A percentile compares a stretch with the other conserved stretches of the same genome.
Evolutionary conservation across 1,140 invertebrate species (phyloP).

Genomic region (Meteorus sp.): DNA sequence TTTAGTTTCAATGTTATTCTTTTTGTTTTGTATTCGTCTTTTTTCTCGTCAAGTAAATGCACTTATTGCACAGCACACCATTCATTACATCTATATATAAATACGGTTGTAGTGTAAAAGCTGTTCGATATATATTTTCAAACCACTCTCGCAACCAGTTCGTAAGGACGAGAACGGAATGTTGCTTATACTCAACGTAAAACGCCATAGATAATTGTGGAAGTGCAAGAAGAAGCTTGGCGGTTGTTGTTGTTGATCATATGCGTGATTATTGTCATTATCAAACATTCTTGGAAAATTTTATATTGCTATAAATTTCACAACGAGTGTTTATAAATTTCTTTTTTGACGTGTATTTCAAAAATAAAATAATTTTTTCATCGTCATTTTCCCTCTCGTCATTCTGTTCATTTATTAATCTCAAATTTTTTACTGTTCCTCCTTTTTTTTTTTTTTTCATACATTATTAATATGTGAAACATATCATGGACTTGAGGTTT

Average conservation of each 20-base stretch:
- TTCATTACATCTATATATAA: not conserved
- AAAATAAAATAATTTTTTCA: not conserved
- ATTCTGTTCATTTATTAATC: not conserved
- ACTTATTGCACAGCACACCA: too few relatives aligned
- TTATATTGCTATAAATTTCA: too few relatives aligned
- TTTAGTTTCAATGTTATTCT: too few relatives aligned
- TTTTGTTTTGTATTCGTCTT: too few relatives aligned
- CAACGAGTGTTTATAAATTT: too few relatives aligned
- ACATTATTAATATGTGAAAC: too few relatives aligned
- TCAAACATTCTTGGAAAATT: constrained; percentile 2
- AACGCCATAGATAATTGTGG: constrained; percentile 17
- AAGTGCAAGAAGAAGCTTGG: constrained; percentile 12
- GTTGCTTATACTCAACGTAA: constrained; percentile 5
- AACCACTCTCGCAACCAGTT: constrained; percentile 20
- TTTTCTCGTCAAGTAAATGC: too few relatives aligned
- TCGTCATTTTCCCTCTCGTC: too few relatives aligned
- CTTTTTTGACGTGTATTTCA: too few relatives aligned
- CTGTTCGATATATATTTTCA: not conserved
- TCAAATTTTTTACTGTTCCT: not conserved
- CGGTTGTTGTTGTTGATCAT: constrained; percentile 14
- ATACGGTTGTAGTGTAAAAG: not conserved
- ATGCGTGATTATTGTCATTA: constrained; percentile 18
- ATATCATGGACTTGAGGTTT: too few relatives aligned
- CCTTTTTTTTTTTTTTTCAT: not conserved
- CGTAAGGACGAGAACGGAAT: constrained; percentile 16